Conservation (phyloP, 2,113 vertebrate genomes). For the Phrynocephalus versicolor region DNA sequence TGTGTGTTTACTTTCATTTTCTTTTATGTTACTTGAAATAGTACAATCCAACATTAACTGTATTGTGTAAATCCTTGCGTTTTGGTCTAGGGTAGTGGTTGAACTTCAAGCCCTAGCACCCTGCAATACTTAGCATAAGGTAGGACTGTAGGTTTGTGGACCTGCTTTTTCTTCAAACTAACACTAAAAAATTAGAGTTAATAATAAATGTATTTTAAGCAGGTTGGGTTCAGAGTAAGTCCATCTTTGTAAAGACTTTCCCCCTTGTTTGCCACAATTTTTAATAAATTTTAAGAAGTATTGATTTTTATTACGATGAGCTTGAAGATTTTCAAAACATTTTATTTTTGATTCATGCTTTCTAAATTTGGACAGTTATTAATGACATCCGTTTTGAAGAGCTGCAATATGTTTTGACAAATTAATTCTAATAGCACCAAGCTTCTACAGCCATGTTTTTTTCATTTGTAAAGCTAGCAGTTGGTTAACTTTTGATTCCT, state of each 20-base stretch:
- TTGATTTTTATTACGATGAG: conserved; percentile 12
- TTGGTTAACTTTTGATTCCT: conserved; percentile 9
- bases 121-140: too few species aligned
- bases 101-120: too few species aligned
- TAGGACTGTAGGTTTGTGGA: too few species aligned
- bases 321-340: conserved; percentile 47
- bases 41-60: too few species aligned
- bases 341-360: conserved; percentile 54
- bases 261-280: neutral
- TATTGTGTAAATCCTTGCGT: too few species aligned
- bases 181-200: too few species aligned
- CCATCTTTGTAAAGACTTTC: conserved; percentile 14
- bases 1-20: too few species aligned
- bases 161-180: too few species aligned
- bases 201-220: neutral
- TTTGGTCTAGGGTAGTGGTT: too few species aligned
- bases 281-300: neutral
- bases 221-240: neutral
- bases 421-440: conserved; percentile 37
- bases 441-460: conserved; percentile 37
- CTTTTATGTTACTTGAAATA: too few species aligned
- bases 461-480: conserved; percentile 21
- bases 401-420: conserved; percentile 6
- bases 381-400: conserved; percentile 53
- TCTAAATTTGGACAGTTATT: conserved; percentile 65